Evolutionary conservation across 2,113 vertebrate genomes (phyloP).

Genomic region (Anthoscopus minutus): DNA sequence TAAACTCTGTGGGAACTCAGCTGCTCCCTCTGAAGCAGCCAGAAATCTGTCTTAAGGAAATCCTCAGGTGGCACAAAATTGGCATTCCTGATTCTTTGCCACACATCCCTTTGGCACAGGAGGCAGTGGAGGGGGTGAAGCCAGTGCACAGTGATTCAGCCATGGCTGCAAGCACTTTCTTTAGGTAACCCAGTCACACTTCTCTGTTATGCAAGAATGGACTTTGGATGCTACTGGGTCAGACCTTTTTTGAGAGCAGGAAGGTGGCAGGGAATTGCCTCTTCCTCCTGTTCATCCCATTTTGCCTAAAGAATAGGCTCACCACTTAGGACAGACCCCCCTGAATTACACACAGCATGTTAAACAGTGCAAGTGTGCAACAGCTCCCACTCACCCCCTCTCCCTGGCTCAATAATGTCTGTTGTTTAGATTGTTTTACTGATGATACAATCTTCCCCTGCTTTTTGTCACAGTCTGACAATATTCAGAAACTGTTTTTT

Average conservation of each 20-base stretch:
- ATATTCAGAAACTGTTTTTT: neutral
- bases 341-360: neutral
- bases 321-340: neutral
- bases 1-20: neutral
- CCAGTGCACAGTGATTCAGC: neutral
- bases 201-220: neutral
- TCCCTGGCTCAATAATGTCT: neutral
- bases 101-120: neutral
- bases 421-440: neutral
- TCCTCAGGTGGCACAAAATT: neutral
- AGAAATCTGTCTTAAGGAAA: neutral
- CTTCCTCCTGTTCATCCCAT: neutral
- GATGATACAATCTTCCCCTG: neutral
- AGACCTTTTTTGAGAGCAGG: neutral
- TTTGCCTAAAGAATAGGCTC: neutral
- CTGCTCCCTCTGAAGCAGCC: neutral
- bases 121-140: neutral
- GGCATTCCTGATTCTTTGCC: neutral
- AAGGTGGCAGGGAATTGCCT: neutral
- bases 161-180: neutral
- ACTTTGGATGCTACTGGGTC: neutral
- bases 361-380: neutral
- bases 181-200: neutral
- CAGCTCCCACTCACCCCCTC: neutral
- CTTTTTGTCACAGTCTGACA: constrained; percentile 22